Percentiles rank a stretch among this genome's conserved stretches.
Evolutionary conservation across 2,888 invertebrate genomes (phyloP).

Genomic region (Protophormia terraenovae): DNA sequence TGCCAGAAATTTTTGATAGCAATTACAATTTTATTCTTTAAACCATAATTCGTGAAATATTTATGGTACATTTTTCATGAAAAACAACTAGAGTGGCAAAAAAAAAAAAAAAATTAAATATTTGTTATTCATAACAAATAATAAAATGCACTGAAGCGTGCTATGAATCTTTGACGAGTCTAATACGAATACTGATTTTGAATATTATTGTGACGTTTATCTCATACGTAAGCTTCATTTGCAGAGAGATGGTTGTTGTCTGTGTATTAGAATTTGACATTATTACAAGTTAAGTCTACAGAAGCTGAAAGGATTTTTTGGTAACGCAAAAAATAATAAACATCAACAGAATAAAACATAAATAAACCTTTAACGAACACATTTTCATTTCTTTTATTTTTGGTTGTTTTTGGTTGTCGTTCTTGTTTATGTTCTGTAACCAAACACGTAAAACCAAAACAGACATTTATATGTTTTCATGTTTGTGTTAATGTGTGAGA

Average conservation of each 20-base stretch:
- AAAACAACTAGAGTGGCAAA: neutral
- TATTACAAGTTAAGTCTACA: neutral
- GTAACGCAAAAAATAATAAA: neutral
- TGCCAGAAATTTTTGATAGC: neutral
- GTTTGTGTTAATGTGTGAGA: neutral
- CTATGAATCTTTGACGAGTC: conserved; percentile 53
- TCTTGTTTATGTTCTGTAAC: neutral
- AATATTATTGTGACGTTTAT: neutral
- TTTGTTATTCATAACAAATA: conserved; percentile 56
- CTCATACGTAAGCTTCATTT: neutral
- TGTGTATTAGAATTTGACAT: neutral
- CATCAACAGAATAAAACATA: conserved; percentile 19
- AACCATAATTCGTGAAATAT: conserved; percentile 51
- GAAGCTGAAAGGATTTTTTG: neutral
- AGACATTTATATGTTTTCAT: conserved; percentile 1
- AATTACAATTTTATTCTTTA: conserved; percentile 43
- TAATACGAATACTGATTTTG: neutral
- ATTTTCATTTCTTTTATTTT: neutral
- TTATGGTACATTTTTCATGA: neutral
- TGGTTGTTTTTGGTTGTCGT: neutral
- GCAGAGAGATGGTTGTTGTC: neutral
- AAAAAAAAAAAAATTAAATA: conserved; percentile 42
- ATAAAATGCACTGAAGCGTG: conserved; percentile 52
- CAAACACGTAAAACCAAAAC: neutral
- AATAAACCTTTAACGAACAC: conserved; percentile 9